Evolutionary conservation across 2,797 vertebrate genomes (phyloP), one percentile per base, ranked within the genome.

Genomic region (Mallotus villosus): DNA sequence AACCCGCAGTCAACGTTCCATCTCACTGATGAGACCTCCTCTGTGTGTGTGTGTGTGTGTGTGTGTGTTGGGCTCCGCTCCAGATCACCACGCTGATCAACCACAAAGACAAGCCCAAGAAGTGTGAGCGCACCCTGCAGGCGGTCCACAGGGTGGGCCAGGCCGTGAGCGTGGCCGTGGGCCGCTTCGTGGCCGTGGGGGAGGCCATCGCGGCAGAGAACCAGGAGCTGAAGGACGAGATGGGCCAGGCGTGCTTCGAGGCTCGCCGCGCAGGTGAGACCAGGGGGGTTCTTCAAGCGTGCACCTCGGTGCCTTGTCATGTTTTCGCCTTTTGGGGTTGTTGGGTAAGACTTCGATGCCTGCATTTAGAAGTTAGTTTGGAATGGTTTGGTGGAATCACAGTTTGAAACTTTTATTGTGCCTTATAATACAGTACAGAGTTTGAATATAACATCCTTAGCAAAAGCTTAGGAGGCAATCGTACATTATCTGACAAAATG

Each of bases 81-180:
- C 41, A 66, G 98, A 99, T 99, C 83, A 99, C 97, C 65, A 99
- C 96, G 7, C 94, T 99, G 81, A 98, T 99, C 88, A 99, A 98
- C 89, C 96, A 99, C 76, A 99, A 99, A 90, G 96, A 99, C 87
- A 97, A 96, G 88, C 95, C 95, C 77, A 98, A 96, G 91, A 95
- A 97, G 86, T 97, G 96, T 0, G 96, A 99, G 90, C 97, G 95
- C 88, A 98, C 97, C 63, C 90, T 95, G 80, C 93, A 93, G 79
- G 96, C 97, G 72, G 95, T 99, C 84, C 97, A 98, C 85, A 87
- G 94, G 79, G 96, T 99, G 76, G 97, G 98, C 61, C 97, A 99
- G 87, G 95, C 97, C 0, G 97, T 99, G 68, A 96, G 94, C 67
- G 85, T 95, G 80, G 97, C 98, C 2, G 97, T 99, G 71, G 95